Conservation (phyloP, 2,113 vertebrate genomes). For the Asarcornis scutulata region DNA sequence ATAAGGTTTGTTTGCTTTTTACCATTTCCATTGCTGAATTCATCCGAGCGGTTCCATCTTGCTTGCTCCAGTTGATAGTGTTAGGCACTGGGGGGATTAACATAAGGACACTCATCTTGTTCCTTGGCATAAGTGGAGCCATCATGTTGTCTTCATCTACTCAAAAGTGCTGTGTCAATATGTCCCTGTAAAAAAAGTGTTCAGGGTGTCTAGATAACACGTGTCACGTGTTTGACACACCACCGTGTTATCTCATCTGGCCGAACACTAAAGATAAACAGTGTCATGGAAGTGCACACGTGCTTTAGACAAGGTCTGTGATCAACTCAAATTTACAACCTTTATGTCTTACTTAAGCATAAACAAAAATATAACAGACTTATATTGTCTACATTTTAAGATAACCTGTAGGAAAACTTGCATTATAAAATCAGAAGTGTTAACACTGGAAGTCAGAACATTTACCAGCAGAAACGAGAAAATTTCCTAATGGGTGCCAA, state of each 20-base stretch:
- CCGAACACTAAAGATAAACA: constrained; percentile 41
- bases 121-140: constrained; percentile 52
- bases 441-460: neutral
- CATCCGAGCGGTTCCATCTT: neutral
- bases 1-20: neutral
- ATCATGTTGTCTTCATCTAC: constrained; percentile 44
- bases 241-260: constrained; percentile 44
- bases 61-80: neutral
- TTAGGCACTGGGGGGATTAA: neutral
- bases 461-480: neutral
- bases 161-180: constrained; percentile 50
- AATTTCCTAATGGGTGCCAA: accelerated
- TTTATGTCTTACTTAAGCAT: neutral
- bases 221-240: neutral
- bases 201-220: neutral
- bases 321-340: constrained; percentile 23
- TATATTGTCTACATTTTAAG: neutral
- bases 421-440: neutral
- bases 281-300: neutral
- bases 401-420: neutral
- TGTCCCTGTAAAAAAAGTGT: constrained; percentile 36
- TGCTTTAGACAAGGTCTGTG: constrained; percentile 25
- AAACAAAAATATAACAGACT: constrained; percentile 8
- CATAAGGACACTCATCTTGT: constrained; percentile 15
- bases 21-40: neutral